These are phyloP conservation scores for Deladenus siricidicola DNA, from an alignment of 2,888 invertebrate genomes.

Conservation along the genomic window DNA sequence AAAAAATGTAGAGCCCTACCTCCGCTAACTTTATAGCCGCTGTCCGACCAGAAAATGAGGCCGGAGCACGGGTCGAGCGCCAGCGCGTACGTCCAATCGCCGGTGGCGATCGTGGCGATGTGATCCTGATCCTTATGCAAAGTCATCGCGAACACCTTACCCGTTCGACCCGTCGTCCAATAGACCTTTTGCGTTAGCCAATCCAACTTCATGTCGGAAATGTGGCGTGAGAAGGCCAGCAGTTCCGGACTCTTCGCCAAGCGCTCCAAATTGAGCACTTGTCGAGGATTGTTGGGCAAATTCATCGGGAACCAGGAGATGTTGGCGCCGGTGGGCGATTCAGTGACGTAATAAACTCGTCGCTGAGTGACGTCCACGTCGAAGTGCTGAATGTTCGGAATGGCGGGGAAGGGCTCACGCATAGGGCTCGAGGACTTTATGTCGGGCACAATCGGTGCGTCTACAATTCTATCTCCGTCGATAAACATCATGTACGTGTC, in stretches of 20 bases:
- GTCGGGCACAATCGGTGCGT: slow-evolving; percentile 71
- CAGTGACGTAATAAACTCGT: slow-evolving; percentile 47
- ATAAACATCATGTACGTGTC: slow-evolving; percentile 86
- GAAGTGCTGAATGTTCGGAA: slow-evolving; percentile 47
- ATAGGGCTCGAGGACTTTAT: slow-evolving; percentile 28
- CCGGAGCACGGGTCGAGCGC: slow-evolving; percentile 92
- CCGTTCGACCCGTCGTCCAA: slow-evolving; percentile 92
- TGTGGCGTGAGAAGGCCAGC: slow-evolving; percentile 38
- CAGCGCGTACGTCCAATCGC: slow-evolving; percentile 84
- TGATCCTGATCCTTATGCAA: slow-evolving; percentile 76
- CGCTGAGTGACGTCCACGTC: slow-evolving; percentile 51
- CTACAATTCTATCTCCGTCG: slow-evolving; percentile 83
- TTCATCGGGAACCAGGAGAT: slow-evolving; percentile 53
- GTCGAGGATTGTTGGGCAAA: slow-evolving; percentile 43
- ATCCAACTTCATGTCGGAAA: slow-evolving; percentile 62
- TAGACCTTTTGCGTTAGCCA: slow-evolving; percentile 96
- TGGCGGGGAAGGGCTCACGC: slow-evolving; percentile 40
- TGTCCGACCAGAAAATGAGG: slow-evolving; percentile 82
- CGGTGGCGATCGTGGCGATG: slow-evolving; percentile 66
- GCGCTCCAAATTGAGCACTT: slow-evolving; percentile 37
- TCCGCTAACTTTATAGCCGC: slow-evolving; percentile 44
- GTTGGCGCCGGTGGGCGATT: slow-evolving; percentile 49
- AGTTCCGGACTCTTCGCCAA: slow-evolving; percentile 18
- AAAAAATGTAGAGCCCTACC: background rate
- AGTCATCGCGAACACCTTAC: slow-evolving; percentile 82